A percentile compares a stretch with the other conserved stretches of the same genome.
Evolutionary conservation across 2,888 invertebrate genomes (phyloP).

Genomic region (Mythimna lalbum): DNA sequence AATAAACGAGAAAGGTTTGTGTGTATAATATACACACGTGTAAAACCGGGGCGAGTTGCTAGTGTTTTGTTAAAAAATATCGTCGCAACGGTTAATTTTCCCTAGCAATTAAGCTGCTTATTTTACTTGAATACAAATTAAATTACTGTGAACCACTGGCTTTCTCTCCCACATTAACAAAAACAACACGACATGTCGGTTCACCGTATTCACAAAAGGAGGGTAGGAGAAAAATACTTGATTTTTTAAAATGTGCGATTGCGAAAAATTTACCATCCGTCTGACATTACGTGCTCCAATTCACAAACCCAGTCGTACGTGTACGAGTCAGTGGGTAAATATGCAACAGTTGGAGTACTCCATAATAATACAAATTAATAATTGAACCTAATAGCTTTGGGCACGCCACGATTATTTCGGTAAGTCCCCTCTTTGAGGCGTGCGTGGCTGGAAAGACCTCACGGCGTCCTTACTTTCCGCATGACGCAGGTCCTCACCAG

Average conservation of each 20-base stretch:
- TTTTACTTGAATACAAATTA: too few species aligned
- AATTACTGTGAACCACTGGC: neutral
- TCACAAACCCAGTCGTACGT: neutral
- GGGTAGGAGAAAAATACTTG: neutral
- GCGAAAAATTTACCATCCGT: neutral
- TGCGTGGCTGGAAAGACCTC: too few species aligned
- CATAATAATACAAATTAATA: neutral
- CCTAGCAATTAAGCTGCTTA: neutral
- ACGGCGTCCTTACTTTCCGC: too few species aligned
- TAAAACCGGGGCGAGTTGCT: too few species aligned
- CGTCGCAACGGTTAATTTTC: neutral
- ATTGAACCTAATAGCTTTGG: conserved; percentile 13
- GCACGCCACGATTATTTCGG: too few species aligned
- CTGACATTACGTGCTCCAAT: neutral
- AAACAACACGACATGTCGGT: neutral
- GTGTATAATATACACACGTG: too few species aligned
- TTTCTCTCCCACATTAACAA: neutral
- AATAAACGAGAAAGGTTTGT: too few species aligned
- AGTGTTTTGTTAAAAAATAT: neutral
- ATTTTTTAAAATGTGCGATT: neutral
- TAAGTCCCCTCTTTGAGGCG: too few species aligned
- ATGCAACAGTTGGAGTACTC: conserved; percentile 5
- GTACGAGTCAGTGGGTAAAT: neutral
- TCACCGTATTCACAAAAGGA: neutral
- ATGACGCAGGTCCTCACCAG: too few species aligned